Base-by-base conservation (phyloP, 2,113 vertebrate species). In the Rhinolophus sinicus region DNA sequence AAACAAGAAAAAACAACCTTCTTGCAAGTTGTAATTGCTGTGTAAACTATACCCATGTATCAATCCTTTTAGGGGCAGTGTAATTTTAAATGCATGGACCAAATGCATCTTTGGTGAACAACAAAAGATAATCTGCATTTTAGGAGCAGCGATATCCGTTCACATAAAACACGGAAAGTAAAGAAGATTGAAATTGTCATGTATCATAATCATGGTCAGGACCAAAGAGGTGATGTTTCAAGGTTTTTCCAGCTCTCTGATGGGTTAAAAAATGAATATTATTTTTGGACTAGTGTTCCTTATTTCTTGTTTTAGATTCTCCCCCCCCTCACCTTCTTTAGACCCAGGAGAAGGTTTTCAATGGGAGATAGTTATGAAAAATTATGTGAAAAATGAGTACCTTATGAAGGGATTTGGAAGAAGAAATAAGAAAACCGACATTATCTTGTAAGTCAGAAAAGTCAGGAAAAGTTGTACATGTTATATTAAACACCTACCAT, bases 21-120 rank as follows among this genome's bases (percentile, higher is more conserved):
- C 30, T 58, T 78, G 7, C 5, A 70, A 67, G 3, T 86, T 86
- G 38, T 65, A 76, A 84, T 10, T 80, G 33, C 26, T 56, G 1
- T 84, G 40, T 75, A 73, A 95, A 73, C n/a, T 13, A 24, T 24
- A 30, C 10, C 24, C 5, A 28, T 8, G 19, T 75, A 50, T 87
- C 7, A 3, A 5, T 83, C 15, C 13, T 14, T 97, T 90, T 10
- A n/a, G 11, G 15, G 78, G 1, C 1, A 65, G 3, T 54, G 40
- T 81, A 16, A 12, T 80, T 96, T 64, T 73, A 56, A 89, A 35
- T 84, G 58, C 73, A 21, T 73, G 33, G 88, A 88, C 88, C 70
- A 84, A 87, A 67, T n/a, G 8, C 19, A 6, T 40, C 65, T 70
- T 93, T 80, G 38, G 40, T 52, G 26, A 88, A 58, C 62, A n/a